A percentile compares a stretch with the other conserved stretches of the same genome.
Conservation (phyloP, 2,888 invertebrate species). For the Rhamnusium bicolor region DNA sequence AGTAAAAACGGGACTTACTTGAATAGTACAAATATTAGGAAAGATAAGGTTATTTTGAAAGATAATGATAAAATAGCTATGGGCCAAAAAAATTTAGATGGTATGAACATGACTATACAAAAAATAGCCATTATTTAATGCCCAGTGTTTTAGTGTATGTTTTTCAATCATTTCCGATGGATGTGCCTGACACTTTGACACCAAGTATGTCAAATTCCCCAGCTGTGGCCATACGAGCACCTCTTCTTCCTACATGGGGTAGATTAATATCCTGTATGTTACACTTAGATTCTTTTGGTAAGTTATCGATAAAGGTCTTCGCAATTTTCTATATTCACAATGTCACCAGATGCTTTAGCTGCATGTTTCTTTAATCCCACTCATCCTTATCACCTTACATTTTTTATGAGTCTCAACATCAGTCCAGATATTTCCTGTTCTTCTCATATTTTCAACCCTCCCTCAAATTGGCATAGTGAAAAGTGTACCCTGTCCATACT, state of each 20-base stretch:
- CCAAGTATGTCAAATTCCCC: slow-evolving; percentile 19
- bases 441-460: too few relatives aligned
- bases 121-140: not conserved
- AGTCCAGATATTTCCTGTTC: too few relatives aligned
- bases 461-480: too few relatives aligned
- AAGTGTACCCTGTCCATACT: too few relatives aligned
- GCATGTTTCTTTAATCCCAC: too few relatives aligned
- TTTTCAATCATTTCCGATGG: slow-evolving; percentile 23
- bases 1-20: slow-evolving; percentile 91
- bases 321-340: too few relatives aligned
- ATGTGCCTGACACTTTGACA: slow-evolving; percentile 45
- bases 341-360: too few relatives aligned
- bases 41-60: slow-evolving; percentile 72
- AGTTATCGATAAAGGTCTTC: too few relatives aligned
- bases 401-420: too few relatives aligned
- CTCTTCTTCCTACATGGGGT: slow-evolving; percentile 43
- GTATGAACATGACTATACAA: slow-evolving; percentile 30
- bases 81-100: slow-evolving; percentile 31
- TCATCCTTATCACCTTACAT: too few relatives aligned
- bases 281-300: slow-evolving; percentile 44
- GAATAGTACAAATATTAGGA: slow-evolving; percentile 82
- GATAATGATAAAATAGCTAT: slow-evolving; percentile 40
- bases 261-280: slow-evolving; percentile 41
- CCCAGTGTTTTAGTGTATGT: slow-evolving; percentile 37
- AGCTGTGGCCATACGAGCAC: slow-evolving; percentile 7